Conservation (phyloP, 2,113 vertebrate species). For the Bubo blakistoni region DNA sequence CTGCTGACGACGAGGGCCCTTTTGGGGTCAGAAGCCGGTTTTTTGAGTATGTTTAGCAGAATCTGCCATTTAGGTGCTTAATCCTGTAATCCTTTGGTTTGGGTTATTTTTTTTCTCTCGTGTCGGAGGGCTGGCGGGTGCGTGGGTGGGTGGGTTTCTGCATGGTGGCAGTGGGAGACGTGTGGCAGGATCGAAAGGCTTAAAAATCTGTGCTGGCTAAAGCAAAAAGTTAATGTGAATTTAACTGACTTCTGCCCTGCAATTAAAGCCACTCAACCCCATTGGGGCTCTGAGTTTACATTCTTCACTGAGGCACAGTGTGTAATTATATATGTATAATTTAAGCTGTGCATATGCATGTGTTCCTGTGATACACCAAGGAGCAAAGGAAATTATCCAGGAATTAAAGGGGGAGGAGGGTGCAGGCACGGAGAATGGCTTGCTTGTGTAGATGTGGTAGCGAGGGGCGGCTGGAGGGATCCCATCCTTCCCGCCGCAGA, state of each 20-base stretch:
- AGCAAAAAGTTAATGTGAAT: slow-evolving; percentile 39
- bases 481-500: background rate
- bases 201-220: background rate
- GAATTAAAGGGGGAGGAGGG: slow-evolving; percentile 48
- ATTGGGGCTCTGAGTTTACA: slow-evolving; percentile 60
- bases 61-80: background rate
- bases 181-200: background rate
- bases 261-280: slow-evolving; percentile 52
- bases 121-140: background rate
- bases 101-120: background rate
- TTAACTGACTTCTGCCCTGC: slow-evolving; percentile 60
- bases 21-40: background rate
- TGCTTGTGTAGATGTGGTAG: slow-evolving; percentile 50
- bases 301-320: slow-evolving; percentile 39
- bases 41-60: background rate
- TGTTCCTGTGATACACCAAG: slow-evolving; percentile 23
- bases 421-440: slow-evolving; percentile 1
- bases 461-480: slow-evolving; percentile 4
- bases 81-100: background rate
- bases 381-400: slow-evolving; percentile 62
- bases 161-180: background rate
- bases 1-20: fast-evolving
- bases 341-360: slow-evolving; percentile 52
- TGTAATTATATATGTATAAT: slow-evolving; percentile 66
- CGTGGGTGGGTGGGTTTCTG: background rate